Percentiles rank a stretch among this genome's conserved stretches.
Evolutionary conservation across 2,888 invertebrate genomes (phyloP).

Genomic region (Sminthurinus aureus): DNA sequence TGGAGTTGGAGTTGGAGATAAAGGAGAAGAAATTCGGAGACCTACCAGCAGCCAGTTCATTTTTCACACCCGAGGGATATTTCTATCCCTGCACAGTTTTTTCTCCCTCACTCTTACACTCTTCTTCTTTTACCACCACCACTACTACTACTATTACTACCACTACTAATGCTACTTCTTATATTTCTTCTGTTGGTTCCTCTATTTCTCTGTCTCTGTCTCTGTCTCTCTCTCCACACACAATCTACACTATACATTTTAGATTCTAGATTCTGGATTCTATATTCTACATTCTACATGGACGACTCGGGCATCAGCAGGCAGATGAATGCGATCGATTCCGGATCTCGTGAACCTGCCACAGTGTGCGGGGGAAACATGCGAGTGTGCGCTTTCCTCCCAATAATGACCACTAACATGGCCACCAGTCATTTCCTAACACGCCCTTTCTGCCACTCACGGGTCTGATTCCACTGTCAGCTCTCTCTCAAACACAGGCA

Average conservation of each 20-base stretch:
- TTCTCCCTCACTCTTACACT: constrained; percentile 36
- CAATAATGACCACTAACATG: constrained; percentile 61
- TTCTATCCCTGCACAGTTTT: constrained; percentile 38
- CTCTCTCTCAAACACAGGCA: not conserved
- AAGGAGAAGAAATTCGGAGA: constrained; percentile 27
- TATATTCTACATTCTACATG: too few species aligned
- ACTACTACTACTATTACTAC: too few species aligned
- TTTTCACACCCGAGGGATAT: constrained; percentile 48
- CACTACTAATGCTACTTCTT: too few species aligned
- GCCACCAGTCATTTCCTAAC: constrained; percentile 61
- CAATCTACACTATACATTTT: not conserved
- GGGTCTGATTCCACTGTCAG: constrained; percentile 38
- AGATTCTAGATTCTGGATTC: too few species aligned
- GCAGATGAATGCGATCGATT: constrained; percentile 47
- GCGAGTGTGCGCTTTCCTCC: constrained; percentile 60
- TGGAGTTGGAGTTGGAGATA: constrained; percentile 1
- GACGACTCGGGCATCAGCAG: constrained; percentile 37
- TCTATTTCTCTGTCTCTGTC: constrained; percentile 24
- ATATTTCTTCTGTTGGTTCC: not conserved
- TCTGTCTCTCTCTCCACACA: constrained; percentile 33
- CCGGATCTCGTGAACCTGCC: constrained; percentile 47
- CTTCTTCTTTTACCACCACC: not conserved
- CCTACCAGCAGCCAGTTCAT: constrained; percentile 45
- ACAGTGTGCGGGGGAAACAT: constrained; percentile 53
- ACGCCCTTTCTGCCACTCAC: constrained; percentile 60